Conservation (phyloP, 2,797 vertebrate species). For the Astyanax mexicanus region DNA sequence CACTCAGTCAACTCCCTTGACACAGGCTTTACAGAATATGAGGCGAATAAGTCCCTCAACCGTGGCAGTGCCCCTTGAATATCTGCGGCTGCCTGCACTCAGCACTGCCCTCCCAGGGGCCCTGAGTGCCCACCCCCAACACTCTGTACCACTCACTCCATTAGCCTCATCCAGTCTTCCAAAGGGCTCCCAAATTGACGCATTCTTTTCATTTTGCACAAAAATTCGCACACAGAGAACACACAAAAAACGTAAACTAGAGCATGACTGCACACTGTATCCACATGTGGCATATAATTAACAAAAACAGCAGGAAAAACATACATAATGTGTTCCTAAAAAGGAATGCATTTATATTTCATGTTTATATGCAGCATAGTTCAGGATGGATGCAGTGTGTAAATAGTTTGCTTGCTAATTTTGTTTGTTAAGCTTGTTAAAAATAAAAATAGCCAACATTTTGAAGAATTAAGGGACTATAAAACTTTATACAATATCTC, state of each 20-base stretch:
- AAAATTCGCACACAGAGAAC: not conserved
- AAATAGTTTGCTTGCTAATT: too few relatives aligned
- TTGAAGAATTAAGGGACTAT: too few relatives aligned
- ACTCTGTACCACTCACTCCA: constrained; percentile 35
- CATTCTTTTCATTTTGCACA: not conserved
- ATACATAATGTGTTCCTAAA: not conserved
- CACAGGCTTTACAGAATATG: constrained; percentile 62
- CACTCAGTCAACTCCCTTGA: constrained; percentile 59
- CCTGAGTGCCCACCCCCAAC: constrained; percentile 17
- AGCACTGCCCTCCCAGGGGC: constrained; percentile 37
- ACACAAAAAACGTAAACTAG: not conserved
- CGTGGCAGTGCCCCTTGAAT: constrained; percentile 50
- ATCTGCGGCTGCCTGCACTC: constrained; percentile 42
- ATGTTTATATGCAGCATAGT: too few relatives aligned
- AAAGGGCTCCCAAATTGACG: not conserved
- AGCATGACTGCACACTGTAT: not conserved
- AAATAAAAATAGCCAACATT: too few relatives aligned
- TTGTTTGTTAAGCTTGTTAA: too few relatives aligned
- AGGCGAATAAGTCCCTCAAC: constrained; percentile 54
- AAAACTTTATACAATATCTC: too few relatives aligned
- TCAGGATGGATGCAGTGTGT: too few relatives aligned
- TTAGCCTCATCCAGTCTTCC: constrained; percentile 33
- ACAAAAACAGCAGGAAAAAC: not conserved
- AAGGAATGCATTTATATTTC: too few relatives aligned
- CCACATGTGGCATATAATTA: not conserved